Evolutionary conservation across 2,113 vertebrate species (phyloP).

Genomic region (Kobus ellipsiprymnus): DNA sequence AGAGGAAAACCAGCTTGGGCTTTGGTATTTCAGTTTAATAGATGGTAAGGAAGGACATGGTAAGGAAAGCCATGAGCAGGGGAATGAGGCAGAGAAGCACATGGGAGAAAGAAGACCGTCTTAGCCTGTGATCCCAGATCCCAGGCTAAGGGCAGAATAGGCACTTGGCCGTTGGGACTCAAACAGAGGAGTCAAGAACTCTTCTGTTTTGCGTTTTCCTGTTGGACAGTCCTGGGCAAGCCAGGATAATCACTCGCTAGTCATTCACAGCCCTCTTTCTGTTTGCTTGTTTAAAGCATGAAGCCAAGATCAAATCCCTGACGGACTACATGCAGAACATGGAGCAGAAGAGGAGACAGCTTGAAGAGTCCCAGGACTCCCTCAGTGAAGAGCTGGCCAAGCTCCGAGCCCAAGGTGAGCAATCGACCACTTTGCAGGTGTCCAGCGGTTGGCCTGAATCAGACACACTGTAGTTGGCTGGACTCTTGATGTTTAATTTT

Average conservation of each 20-base stretch:
- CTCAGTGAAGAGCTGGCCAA: constrained; percentile 90
- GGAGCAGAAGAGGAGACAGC: constrained; percentile 92
- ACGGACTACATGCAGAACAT: constrained; percentile 95
- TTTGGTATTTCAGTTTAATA: background rate
- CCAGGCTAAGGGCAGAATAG: background rate
- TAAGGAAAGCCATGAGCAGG: background rate
- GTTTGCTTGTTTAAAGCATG: constrained; percentile 80
- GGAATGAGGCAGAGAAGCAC: background rate
- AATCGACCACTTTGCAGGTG: background rate
- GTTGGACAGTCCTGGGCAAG: background rate
- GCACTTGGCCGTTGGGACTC: background rate
- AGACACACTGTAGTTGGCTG: accelerated
- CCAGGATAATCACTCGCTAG: background rate
- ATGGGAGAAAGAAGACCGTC: background rate
- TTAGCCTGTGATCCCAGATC: background rate
- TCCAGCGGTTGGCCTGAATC: background rate
- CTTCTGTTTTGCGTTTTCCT: background rate
- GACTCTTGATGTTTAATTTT: background rate
- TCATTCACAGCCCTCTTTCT: constrained; percentile 14
- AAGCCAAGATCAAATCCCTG: constrained; percentile 94
- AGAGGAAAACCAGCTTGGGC: background rate
- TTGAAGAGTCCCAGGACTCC: constrained; percentile 91
- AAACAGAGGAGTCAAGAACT: background rate
- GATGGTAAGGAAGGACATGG: background rate
- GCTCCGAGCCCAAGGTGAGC: constrained; percentile 88